Base-by-base conservation (phyloP, 2,113 vertebrate species). In the Chaetodon trifascialis region DNA sequence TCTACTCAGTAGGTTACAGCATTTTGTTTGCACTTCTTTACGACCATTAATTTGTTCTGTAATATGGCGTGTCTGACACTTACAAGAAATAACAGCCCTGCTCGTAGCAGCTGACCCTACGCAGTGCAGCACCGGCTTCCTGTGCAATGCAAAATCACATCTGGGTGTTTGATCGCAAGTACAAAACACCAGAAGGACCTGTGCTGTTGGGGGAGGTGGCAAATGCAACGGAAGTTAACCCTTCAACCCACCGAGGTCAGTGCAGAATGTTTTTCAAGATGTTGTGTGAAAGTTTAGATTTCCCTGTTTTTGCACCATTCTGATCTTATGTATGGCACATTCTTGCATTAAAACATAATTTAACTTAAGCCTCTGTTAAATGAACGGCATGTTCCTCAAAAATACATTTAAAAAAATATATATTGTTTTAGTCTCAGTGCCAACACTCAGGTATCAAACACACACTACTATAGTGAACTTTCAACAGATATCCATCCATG, bases 1-100 rank as follows among this genome's bases (percentile, higher is more conserved):
- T 73, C 36, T 44, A 46, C 58, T 60, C 58, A 21, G 49, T n/a
- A 36, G 25, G 42, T 70, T 44, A 11, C 21, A 68, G 34, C 21
- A 16, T 73, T 65, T n/a, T 47, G 54, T 71, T 82, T 62, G 16
- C 55, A 19, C 65, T 60, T 62, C 55, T 56, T 66, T 49, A 60
- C 1, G 7, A 40, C 58, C 38, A 40, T 42, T 47, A 12, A 72
- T 76, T 23, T 72, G 11, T 49, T 38, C 8, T 69, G 30, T 34
- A 59, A 59, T 30, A 62, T 62, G 42, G 42, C 25, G 2, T 75
- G 46, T 78, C 36, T 8, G 49, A 63, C 36, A 70, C 34, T 78
- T 63, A 3, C 40, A 79, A 38, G 23, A 63, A 73, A 56, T 38
- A 62, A 62, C 34, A 72, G 44, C 21, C 17, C 36, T 44, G 55